phyloP scores from a whole-genome alignment of 2,797 vertebrate species.

The Eupleurogrammus muticus region DNA sequence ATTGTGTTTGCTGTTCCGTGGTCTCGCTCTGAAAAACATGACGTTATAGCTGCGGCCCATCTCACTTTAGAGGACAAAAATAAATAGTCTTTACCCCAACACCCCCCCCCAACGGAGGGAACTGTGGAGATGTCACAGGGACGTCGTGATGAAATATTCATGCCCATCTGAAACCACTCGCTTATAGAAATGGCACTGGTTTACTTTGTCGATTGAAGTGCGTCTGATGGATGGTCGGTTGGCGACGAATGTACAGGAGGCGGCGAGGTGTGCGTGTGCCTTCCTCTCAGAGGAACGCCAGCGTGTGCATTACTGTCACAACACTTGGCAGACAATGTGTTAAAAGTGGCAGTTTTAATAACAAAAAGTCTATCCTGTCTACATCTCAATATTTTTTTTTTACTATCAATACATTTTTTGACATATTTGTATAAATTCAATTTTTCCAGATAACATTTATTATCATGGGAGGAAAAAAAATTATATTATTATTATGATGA shows the following conservation, averaged over 20 bases:
- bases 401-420: not conserved
- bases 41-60: slow-evolving; percentile 34
- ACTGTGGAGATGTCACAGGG: slow-evolving; percentile 63
- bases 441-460: no score
- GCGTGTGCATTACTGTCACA: no score
- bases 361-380: not conserved
- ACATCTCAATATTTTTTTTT: not conserved
- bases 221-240: slow-evolving; percentile 64
- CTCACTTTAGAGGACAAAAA: slow-evolving; percentile 70
- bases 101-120: slow-evolving; percentile 44
- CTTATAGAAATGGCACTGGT: slow-evolving; percentile 58
- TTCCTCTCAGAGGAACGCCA: slow-evolving; percentile 33
- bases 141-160: slow-evolving; percentile 79
- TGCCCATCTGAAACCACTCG: slow-evolving; percentile 74
- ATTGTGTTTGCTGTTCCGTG: slow-evolving; percentile 16
- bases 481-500: no score
- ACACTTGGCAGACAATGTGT: slow-evolving; percentile 2
- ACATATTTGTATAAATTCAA: no score
- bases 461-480: no score
- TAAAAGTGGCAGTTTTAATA: not conserved
- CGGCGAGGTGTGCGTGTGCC: slow-evolving; percentile 3
- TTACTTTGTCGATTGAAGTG: slow-evolving; percentile 55
- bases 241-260: slow-evolving; percentile 52
- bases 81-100: slow-evolving; percentile 69
- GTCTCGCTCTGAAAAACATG: slow-evolving; percentile 51